Percentiles rank a stretch among this genome's conserved stretches.
These are phyloP conservation scores for Sogatella furcifera DNA, from an alignment of 1,140 invertebrate species.

Conservation along the genomic window DNA sequence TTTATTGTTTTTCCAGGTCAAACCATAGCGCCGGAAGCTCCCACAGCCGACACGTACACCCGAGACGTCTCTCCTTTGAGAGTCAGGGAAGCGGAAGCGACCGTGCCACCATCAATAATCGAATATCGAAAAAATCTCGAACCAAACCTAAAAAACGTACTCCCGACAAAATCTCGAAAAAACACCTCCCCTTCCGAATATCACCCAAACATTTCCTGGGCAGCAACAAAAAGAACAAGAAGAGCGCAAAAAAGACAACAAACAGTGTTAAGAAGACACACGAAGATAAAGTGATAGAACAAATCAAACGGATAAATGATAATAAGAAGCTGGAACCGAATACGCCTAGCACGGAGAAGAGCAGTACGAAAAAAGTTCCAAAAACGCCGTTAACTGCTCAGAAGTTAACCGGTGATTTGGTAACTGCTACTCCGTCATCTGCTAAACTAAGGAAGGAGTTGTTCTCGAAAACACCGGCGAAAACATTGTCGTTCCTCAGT, in stretches of 20 bases:
- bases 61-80: not conserved
- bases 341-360: no score
- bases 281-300: no score
- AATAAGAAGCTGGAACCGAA: no score
- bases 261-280: no score
- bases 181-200: not conserved
- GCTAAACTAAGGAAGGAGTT: not conserved
- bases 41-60: not conserved
- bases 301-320: no score
- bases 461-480: conserved; percentile 1
- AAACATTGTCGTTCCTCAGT: conserved; percentile 9
- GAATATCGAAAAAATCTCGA: not conserved
- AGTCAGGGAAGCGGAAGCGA: not conserved
- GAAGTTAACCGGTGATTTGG: no score
- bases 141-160: not conserved
- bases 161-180: not conserved
- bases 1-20: not conserved
- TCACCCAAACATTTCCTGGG: not conserved
- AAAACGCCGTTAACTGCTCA: no score
- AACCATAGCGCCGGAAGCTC: not conserved
- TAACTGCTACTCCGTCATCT: no score
- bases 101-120: not conserved
- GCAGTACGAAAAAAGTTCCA: no score
- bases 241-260: not conserved
- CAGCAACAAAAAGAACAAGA: not conserved